Evolutionary conservation across 2,888 invertebrate genomes (phyloP).

Genomic region (Ceriagrion tenellum): DNA sequence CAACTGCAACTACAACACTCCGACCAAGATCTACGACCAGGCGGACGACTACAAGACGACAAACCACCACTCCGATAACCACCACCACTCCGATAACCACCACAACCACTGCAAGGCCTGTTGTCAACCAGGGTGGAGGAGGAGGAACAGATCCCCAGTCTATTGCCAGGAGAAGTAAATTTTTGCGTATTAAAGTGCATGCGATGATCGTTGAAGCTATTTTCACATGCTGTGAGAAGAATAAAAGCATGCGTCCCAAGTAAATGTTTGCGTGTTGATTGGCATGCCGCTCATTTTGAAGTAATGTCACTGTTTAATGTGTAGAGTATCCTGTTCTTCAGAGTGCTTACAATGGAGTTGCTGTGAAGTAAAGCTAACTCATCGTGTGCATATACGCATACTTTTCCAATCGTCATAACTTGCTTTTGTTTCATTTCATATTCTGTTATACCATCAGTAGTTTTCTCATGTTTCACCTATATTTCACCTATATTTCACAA

Average conservation of each 20-base stretch:
- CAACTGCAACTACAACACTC: background rate
- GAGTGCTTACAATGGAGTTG: background rate
- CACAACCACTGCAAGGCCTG: background rate
- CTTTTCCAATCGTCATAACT: too few species aligned
- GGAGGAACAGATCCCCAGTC: background rate
- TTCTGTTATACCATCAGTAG: background rate
- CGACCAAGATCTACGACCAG: background rate
- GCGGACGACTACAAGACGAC: background rate
- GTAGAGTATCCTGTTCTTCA: background rate
- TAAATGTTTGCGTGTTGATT: too few species aligned
- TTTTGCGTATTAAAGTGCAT: conserved; percentile 68
- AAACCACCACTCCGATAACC: too few species aligned
- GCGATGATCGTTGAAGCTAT: background rate
- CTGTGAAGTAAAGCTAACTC: background rate
- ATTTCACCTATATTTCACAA: too few species aligned
- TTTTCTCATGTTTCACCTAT: too few species aligned
- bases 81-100: background rate
- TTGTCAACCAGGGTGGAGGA: background rate
- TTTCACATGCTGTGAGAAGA: too few species aligned
- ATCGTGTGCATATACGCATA: too few species aligned
- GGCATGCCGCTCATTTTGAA: too few species aligned
- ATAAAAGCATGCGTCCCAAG: too few species aligned
- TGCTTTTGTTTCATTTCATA: background rate
- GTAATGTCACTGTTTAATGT: background rate
- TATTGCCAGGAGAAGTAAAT: background rate